Base-by-base conservation (phyloP, 35 echinoderm and acorn worm genomes). In the Ophiothrix spiculata region DNA sequence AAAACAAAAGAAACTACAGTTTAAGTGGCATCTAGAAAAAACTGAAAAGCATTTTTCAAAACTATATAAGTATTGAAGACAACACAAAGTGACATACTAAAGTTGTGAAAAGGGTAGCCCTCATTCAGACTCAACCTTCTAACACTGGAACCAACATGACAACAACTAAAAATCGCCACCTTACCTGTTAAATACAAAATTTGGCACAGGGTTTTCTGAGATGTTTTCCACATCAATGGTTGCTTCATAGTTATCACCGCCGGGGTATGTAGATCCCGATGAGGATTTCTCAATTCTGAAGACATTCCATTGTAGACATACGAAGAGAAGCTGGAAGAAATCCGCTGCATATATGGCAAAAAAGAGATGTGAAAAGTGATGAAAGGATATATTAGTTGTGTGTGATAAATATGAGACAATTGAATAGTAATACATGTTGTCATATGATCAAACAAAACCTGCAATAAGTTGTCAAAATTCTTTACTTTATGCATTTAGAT, bases 311-410 rank as follows among this genome's bases (percentile, higher is more conserved):
- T 98, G 95, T 13, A 98, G 95, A 78, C 91, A 86, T 1, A 98
- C 95, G 23, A 94, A 84, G 39, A 98, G 76, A 33, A 98, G 86
- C 86, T 94, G 95, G 39, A 98, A 94, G 40, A 98, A 98, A 64
- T 98, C 95, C 82, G 91, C 95, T 98, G 35, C 4, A 38, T 23
- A 69, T 23, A 37, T 8, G 56, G 54, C 33, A 84, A 82, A 54
- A n/a, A n/a, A n/a, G n/a, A n/a, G n/a, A 28, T 15, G 56, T 14
- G 56, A 63, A 28, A 63, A 63, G 56, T 14, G 56, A 36, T 82
- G n/a, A 0, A 49, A 23, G 39, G 23, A 15, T 3, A 23, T 32
- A 33, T 25, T 15, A 25, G 32, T 0, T 19, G 37, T 23, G 80
- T 32, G 31, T 15, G 0, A 49, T 19, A 19, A 23, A 23, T 13